A percentile compares a stretch with the other conserved stretches of the same genome.
Conservation (phyloP, 2,113 vertebrate genomes). For the Copsychus sechellarum region DNA sequence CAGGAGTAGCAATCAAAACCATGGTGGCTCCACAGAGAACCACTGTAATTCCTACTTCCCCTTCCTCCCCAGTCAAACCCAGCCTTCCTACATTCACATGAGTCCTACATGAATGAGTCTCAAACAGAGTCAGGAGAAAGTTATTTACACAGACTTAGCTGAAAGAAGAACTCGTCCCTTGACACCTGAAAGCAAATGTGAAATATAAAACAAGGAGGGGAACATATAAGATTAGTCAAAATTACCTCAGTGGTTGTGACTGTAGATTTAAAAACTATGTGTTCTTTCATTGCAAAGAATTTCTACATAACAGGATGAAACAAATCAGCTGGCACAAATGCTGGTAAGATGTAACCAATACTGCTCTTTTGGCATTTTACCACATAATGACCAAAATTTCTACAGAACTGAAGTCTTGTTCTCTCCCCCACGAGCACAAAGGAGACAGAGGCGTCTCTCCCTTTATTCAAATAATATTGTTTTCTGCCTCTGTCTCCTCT, state of each 20-base stretch:
- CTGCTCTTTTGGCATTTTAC: not conserved
- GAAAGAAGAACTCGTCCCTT: not conserved
- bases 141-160: not conserved
- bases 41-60: not conserved
- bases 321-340: not conserved
- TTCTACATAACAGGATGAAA: not conserved
- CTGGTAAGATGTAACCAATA: not conserved
- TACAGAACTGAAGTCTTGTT: not conserved
- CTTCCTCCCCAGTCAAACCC: not conserved
- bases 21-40: not conserved
- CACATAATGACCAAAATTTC: rapidly evolving
- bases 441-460: not conserved
- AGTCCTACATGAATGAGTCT: not conserved
- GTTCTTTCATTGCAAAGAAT: not conserved
- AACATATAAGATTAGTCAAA: not conserved
- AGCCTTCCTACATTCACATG: not conserved
- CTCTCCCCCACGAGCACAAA: not conserved
- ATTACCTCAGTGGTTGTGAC: not conserved
- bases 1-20: not conserved
- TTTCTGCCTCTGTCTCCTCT: not conserved
- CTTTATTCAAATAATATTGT: not conserved
- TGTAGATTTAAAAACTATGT: not conserved
- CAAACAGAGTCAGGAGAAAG: not conserved
- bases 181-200: not conserved
- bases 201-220: not conserved